Evolutionary conservation across 2,113 vertebrate species (phyloP), one percentile per base, ranked within the genome.

Genomic region (Psettodes erumei): DNA sequence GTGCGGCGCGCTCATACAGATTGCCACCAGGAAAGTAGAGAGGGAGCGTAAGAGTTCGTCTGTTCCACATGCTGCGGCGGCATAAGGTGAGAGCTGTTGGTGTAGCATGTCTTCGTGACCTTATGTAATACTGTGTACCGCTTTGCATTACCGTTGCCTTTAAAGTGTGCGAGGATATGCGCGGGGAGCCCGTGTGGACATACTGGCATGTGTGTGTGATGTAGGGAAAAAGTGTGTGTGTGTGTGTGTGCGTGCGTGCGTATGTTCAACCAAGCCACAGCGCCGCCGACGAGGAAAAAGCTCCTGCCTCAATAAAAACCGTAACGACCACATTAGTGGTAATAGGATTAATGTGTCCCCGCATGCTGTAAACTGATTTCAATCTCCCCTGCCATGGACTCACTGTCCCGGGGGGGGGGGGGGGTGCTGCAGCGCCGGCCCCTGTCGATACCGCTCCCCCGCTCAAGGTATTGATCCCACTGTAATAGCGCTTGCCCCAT

Each of bases 291-390:
- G 21, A 89, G 72, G 45, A 81, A 85, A n/a, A 88, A 76, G 83
- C 64, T 71, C 35, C 84, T n/a, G 72, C 72, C 60, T 83, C 64
- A 51, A 80, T 87, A 86, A 81, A 87, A 86, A 54, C 21, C 69
- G 16, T 87, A 83, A 90, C 45, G 21, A 80, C 51, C 86, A 88
- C 76, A 78, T 89, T 89, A 85, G 71, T 60, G 50, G 37, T 90
- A 89, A 90, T 84, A 78, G 81, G 80, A 89, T 91, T 85, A 83
- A 89, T 84, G 84, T 70, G 72, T 85, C 81, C 76, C 83, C 58
- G 54, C 62, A 59, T 61, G 58, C 73, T 54, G 55, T 89, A 89
- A 91, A 91, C 83, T 84, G 79, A 88, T 86, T 87, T 87, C 78
- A 85, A 27, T 75, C 78, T 77, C 67, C n/a, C 53, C 73, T 51